Base-by-base conservation (phyloP, 2,888 invertebrate species). In the Brachypterus glaber region DNA sequence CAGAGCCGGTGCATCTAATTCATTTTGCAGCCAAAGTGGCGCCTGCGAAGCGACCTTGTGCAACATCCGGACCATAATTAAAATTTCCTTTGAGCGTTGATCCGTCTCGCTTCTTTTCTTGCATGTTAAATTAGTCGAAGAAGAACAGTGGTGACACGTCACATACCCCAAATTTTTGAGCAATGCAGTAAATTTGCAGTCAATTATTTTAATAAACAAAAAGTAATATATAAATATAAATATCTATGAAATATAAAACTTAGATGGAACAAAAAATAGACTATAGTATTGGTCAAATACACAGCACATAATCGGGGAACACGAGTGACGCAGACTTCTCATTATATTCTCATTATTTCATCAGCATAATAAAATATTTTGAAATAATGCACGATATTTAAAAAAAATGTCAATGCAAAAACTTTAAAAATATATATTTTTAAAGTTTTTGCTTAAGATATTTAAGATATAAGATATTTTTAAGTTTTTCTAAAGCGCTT, bases 1-100 rank as follows among this genome's bases (percentile, higher is more conserved):
- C 49, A 48, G 49, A 49, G 51, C 48, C 49, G 51, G 54, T 58
- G 59, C 53, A 57, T 59, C 58, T 60, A 62, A 62, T 60, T 59
- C 59, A 52, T 53, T 57, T 52, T 58, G 56, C 49, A 60, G 60
- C 57, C 62, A 43, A 45, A 40, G 44, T 55, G 60, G 60, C 61
- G 61, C 61, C 62, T 49, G 35, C 30, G 38, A 27, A 30, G 36
- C 41, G 40, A 43, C 51, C 58, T 54, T 55, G 55, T 52, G 38
- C 48, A 46, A 56, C 57, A 58, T 58, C 58, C 58, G 56, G 53
- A 60, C 54, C 47, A 37, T 39, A 39, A 45, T 43, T 44, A 42
- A 41, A 45, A 37, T 27, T 42, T 37, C 36, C 37, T 43, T 30
- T 30, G 32, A 21, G 11, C 37, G 27, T 37, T 13, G 27, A 24